Base-by-base conservation (phyloP, 2,888 invertebrate genomes). In the Aleiodes alternator region DNA sequence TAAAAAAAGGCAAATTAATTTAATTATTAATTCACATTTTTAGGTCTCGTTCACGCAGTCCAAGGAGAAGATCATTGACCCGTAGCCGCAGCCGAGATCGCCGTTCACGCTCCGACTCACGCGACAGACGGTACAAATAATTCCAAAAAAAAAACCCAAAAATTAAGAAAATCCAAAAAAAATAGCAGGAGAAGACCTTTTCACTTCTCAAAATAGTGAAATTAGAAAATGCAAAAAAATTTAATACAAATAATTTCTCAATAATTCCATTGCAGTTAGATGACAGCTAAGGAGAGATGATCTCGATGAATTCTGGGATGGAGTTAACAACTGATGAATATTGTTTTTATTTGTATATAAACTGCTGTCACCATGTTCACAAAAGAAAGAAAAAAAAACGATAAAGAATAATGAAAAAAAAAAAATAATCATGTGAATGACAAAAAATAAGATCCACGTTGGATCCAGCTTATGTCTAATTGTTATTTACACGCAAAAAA, bases 31-130 rank as follows among this genome's bases (percentile, higher is more conserved):
- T 23, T 80, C 69, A 69, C 69, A 81, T 82, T 89, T 88, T 86
- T 88, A 89, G 89, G 82, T 89, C 89, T 77, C 85, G 88, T 77
- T 89, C 89, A 75, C 88, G 88, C 79, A 88, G 88, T 69, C 89
- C 86, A 38, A 86, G 87, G 80, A 88, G 87, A 78, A 88, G 87
- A 82, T 89, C 89, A 14, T 76, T 87, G 77, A 86, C 88, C 55
- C 87, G 89, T 71, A 89, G 89, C 80, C 88, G 88, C 80, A 89
- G 88, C 86, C 87, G 89, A 81, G 88, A 88, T 79, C 88, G 88
- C 80, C 89, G 88, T 79, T 88, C 89, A 66, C 88, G 89, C 80
- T 89, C 89, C 77, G 87, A 89, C 74, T 89, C 89, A 73, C 89
- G 88, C 74, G 89, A 89, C 81, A 88, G 89, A 87, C 88, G 89